Conservation (phyloP, 37 sponge, comb jelly and placozoan genomes). For the Halichondria panicea region DNA sequence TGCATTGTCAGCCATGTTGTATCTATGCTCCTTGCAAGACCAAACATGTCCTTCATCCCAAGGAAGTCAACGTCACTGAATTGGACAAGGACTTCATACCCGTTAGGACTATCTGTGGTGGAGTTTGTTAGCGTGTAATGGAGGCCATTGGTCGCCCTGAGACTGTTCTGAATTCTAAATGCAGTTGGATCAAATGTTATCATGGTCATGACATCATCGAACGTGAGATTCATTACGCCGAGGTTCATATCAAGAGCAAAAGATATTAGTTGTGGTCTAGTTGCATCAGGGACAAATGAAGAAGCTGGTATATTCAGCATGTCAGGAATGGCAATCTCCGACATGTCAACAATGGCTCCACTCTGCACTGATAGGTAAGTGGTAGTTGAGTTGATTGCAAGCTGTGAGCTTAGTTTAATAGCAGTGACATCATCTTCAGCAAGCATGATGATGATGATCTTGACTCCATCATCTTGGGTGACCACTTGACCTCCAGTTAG, state of each 20-base stretch:
- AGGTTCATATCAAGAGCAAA: conserved; percentile 79
- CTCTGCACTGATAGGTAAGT: conserved; percentile 63
- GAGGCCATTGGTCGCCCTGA: conserved; percentile 6
- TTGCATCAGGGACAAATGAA: conserved; percentile 56
- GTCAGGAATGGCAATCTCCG: conserved; percentile 27
- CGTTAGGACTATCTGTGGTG: conserved; percentile 33
- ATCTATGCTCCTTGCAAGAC: conserved; percentile 48
- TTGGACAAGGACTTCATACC: conserved; percentile 56
- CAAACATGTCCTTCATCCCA: conserved; percentile 60
- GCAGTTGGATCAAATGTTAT: conserved; percentile 71
- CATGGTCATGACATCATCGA: conserved; percentile 79
- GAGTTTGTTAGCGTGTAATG: conserved; percentile 65
- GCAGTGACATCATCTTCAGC: conserved; percentile 49
- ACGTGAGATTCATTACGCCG: conserved; percentile 76
- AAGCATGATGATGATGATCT: conserved; percentile 43
- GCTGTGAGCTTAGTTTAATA: conserved; percentile 51
- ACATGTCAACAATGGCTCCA: conserved; percentile 69
- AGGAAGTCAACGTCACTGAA: conserved; percentile 79
- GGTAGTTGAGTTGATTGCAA: conserved; percentile 56
- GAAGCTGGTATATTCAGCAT: conserved; percentile 45
- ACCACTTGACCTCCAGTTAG: conserved; percentile 66
- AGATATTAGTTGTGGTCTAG: conserved; percentile 62
- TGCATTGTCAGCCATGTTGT: conserved; percentile 87
- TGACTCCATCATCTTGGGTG: conserved; percentile 59
- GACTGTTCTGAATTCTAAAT: conserved; percentile 72